Base-by-base conservation (phyloP, 1,140 invertebrate species). In the Neodiprion pinetum region DNA sequence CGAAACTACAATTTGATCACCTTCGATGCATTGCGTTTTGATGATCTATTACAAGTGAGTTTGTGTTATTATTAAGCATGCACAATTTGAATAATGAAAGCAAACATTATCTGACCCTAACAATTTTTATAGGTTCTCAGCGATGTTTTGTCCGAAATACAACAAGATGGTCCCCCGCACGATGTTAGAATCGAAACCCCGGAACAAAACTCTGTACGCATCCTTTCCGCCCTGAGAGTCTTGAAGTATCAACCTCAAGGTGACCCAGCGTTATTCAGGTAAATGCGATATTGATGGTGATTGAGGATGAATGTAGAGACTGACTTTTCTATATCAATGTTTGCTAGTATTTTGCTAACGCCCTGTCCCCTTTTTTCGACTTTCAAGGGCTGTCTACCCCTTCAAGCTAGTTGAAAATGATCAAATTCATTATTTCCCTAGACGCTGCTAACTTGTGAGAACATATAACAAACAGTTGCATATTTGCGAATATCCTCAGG, bases 1-100 rank as follows among this genome's bases (percentile, higher is more conserved):
- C 94, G 93, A 80, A 95, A 93, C 80, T 96, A 94, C 78, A 96
- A 96, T 81, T 86, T 96, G 71, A 96, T 97, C 79, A 94, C 93
- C 75, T 96, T 96, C 88, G 95, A 96, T 89, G 91, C 93, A n/a
- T 85, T 96, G 67, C 91, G 91, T 74, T 91, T 93, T 47, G 92
- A 94, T 71, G 92, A 95, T 80, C 86, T 96, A 68, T 83, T 96
- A 69, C 95, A 97, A 88, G 89, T 94, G 81, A 81, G 74, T 69
- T 40, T 40, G 5, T 40, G 28, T 40, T 40, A 40, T 40, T 40
- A 40, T 3, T 40, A 40, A 40, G 28, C 28, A 40, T 0, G 12
- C n/a, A 61, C 9, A n/a, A 48, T 23, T 28, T 12, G 12, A 61
- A 68, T 21, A 49, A 73, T 61, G 3, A 9, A 48, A 68, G 11